phyloP scores from a whole-genome alignment of 2,888 invertebrate species.

The Heliconius sara region DNA sequence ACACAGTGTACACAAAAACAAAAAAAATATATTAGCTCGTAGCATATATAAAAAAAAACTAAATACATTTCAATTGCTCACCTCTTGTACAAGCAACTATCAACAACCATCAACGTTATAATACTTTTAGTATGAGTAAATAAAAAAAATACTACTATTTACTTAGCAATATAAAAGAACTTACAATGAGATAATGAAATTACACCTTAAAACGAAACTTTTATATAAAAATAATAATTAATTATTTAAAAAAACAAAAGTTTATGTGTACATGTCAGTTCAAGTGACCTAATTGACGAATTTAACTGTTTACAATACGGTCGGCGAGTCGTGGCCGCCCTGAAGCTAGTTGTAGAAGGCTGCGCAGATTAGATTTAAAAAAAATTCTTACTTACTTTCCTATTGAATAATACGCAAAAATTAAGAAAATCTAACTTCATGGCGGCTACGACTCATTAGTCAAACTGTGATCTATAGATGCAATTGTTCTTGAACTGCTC shows the following conservation, averaged over 20 bases:
- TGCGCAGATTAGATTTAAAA: no score
- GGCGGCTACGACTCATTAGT: no score
- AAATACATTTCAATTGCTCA: background rate
- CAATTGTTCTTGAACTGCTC: background rate
- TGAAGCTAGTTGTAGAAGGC: no score
- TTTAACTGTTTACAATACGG: background rate
- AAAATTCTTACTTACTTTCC: no score
- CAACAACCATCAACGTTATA: slow-evolving; percentile 11
- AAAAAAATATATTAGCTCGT: background rate
- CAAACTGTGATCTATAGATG: background rate
- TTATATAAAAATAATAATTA: slow-evolving; percentile 3
- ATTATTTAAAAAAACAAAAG: background rate
- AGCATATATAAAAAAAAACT: background rate
- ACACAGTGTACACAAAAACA: no score
- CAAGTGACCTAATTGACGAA: background rate
- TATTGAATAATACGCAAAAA: no score
- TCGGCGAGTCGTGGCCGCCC: no score
- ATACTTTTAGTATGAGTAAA: slow-evolving; percentile 24
- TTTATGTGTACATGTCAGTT: background rate
- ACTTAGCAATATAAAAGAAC: slow-evolving; percentile 2
- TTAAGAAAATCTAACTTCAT: no score
- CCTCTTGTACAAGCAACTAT: background rate
- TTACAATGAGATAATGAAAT: slow-evolving; percentile 16
- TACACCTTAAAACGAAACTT: background rate
- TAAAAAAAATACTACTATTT: background rate